phyloP scores from a whole-genome alignment of 2,113 vertebrate genomes.

The Pelusios castaneus region DNA sequence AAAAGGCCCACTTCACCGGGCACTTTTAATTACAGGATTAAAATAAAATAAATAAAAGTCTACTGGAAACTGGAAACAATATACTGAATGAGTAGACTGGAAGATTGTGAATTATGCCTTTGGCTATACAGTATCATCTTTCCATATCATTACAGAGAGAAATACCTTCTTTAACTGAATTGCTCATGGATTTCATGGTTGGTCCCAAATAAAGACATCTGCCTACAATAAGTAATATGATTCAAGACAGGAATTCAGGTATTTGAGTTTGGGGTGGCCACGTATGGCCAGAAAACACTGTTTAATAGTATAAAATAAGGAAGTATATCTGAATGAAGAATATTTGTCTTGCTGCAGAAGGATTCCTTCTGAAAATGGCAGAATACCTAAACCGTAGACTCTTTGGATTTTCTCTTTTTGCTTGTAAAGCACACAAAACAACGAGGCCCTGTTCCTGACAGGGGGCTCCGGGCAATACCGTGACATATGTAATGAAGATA shows the following conservation, averaged over 20 bases:
- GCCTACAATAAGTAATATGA: not conserved
- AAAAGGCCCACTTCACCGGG: not conserved
- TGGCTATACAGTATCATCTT: not conserved
- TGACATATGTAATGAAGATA: not conserved
- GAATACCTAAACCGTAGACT: not conserved
- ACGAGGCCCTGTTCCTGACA: not conserved
- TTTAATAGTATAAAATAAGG: not conserved
- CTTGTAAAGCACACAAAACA: not conserved
- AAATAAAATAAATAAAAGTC: not conserved
- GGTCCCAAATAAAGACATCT: not conserved
- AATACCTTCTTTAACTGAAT: not conserved
- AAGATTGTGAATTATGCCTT: not conserved
- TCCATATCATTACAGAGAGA: not conserved
- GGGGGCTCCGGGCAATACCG: not conserved
- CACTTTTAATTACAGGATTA: not conserved
- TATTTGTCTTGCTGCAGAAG: not conserved
- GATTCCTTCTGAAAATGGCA: not conserved
- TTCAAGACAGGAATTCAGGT: not conserved
- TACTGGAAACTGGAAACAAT: not conserved
- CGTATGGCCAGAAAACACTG: not conserved
- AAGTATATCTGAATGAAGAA: not conserved
- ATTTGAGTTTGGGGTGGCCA: not conserved
- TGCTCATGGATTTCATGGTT: not conserved
- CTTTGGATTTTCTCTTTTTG: not conserved
- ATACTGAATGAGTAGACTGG: not conserved